Conservation (phyloP, 1,140 invertebrate genomes). For the Heliconius hewitsoni region DNA sequence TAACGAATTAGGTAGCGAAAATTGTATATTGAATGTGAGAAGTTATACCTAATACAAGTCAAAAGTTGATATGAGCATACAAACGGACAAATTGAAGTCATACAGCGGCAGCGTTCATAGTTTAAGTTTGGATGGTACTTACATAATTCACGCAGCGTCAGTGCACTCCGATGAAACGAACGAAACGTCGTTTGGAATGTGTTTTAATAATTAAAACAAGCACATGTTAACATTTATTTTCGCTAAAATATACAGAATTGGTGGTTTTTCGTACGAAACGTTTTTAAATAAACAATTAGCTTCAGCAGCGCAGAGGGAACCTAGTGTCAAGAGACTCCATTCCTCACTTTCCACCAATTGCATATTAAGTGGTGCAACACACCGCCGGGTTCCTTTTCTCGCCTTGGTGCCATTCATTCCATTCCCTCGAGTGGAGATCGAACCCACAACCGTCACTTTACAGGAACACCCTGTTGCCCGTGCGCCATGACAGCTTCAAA, state of each 20-base stretch:
- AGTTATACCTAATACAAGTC: slow-evolving; percentile 51
- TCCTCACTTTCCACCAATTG: too few species aligned
- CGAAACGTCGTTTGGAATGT: slow-evolving; percentile 23
- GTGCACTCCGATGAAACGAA: slow-evolving; percentile 28
- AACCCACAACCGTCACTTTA: too few species aligned
- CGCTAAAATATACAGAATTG: neutral
- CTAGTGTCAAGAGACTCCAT: too few species aligned
- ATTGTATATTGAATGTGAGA: slow-evolving; percentile 42
- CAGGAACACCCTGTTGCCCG: too few species aligned
- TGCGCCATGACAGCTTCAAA: too few species aligned
- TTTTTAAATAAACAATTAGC: too few species aligned
- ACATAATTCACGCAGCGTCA: slow-evolving; percentile 35
- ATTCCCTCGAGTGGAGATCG: too few species aligned
- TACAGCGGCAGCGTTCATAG: slow-evolving; percentile 30
- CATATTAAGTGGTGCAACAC: too few species aligned
- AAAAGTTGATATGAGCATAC: slow-evolving; percentile 42
- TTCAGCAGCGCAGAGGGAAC: too few species aligned
- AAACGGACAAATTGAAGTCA: slow-evolving; percentile 45
- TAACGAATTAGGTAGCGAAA: slow-evolving; percentile 64
- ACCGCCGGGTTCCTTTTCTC: too few species aligned
- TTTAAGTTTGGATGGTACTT: slow-evolving; percentile 40
- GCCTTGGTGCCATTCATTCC: too few species aligned
- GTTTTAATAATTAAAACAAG: slow-evolving; percentile 35
- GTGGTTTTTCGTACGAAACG: neutral
- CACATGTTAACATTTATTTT: neutral